Percentiles rank a stretch among this genome's conserved stretches.
Conservation (phyloP, 2,888 invertebrate genomes). For the Andrena flavipes region DNA sequence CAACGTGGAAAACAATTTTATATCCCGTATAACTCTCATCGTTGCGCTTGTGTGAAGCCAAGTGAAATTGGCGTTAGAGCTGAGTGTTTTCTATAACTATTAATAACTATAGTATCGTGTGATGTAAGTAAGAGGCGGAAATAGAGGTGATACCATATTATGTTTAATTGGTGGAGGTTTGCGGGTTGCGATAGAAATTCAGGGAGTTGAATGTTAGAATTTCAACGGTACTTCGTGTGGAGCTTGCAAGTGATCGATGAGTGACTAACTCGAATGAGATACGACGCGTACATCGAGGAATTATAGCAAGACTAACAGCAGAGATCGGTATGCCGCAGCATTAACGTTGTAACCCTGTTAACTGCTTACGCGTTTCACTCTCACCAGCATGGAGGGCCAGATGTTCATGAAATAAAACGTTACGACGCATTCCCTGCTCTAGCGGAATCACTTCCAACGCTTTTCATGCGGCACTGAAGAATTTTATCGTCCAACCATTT, state of each 20-base stretch:
- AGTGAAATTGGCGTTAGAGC: not conserved
- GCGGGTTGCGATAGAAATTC: too few relatives aligned
- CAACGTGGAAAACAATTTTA: constrained; percentile 28
- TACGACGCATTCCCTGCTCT: constrained; percentile 40
- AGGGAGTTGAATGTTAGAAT: too few relatives aligned
- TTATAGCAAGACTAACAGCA: not conserved
- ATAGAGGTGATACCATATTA: too few relatives aligned
- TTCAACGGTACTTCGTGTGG: too few relatives aligned
- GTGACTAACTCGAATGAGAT: not conserved
- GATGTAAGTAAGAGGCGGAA: too few relatives aligned
- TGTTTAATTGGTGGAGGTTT: too few relatives aligned
- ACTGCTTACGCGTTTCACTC: constrained; percentile 17
- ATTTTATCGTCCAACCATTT: constrained; percentile 45
- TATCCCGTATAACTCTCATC: not conserved
- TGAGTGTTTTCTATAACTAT: too few relatives aligned
- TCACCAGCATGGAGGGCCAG: constrained; percentile 7
- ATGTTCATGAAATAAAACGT: constrained; percentile 52
- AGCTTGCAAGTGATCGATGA: too few relatives aligned
- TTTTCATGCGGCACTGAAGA: constrained; percentile 48
- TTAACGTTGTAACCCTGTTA: not conserved
- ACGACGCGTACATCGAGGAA: not conserved
- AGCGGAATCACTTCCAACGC: constrained; percentile 44
- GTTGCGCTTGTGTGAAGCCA: not conserved
- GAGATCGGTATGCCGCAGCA: not conserved
- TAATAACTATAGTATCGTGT: too few relatives aligned